Evolutionary conservation across 2,888 invertebrate species (phyloP), one percentile per base, ranked within the genome.

Genomic region (Rutpela maculata): DNA sequence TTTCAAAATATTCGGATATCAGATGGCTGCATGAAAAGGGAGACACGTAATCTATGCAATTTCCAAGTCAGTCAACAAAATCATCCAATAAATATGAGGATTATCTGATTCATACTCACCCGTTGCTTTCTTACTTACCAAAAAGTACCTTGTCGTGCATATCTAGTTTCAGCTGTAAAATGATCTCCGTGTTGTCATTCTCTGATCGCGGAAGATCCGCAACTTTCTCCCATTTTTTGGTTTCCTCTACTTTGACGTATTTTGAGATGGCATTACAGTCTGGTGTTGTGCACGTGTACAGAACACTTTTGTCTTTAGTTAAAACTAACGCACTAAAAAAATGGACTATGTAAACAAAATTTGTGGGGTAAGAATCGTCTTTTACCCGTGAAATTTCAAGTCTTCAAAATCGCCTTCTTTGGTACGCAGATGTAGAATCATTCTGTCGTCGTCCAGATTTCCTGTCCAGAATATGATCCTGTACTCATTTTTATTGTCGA

Each of bases 131-230:
- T 50, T 38, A 72, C 81, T 90, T 91, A 89, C 96, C 98, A 66
- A 97, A 91, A 4, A 98, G 90, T 90, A 94, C 94, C 50, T 93
- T 92, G 87, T 97, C 97, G 70, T 96, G 93, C 84, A 94, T 94
- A 80, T 97, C 96, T 59, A 98, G 90, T 86, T 96, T 96, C 72
- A 98, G 89, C 87, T 97, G 97, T 62, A 97, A 90, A 88, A 97
- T 91, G 65, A 93, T 93, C 87, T 96, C 96, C 19, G 93, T 93
- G 0, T 93, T 92, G 76, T 96, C 96, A 18, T 94, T 95, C 82
- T 93, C 92, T 56, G 92, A 91, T 73, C 95, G 92, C 0, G 93
- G 91, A 55, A 96, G 89, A 72, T 93, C 92, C 76, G 92, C 90
- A 3, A 91, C 89, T 77, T 93, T 92, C 15, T 90, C 90, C 96